Conservation (phyloP, 2,888 invertebrate genomes). For the Rutpela maculata region DNA sequence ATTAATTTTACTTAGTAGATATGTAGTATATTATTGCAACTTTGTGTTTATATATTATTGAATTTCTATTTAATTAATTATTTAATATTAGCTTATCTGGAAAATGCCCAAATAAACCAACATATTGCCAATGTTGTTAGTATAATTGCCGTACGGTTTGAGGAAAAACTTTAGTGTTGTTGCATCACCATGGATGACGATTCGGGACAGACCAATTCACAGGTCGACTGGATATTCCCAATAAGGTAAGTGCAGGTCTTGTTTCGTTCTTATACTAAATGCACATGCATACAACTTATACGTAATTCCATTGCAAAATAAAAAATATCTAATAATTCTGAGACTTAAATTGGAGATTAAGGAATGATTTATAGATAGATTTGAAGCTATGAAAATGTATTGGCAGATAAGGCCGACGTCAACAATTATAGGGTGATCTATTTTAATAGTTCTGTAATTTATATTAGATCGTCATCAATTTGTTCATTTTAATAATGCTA, state of each 20-base stretch:
- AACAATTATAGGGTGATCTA: background rate
- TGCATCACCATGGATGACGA: conserved; percentile 9
- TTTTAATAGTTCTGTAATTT: no score
- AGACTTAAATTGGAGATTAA: background rate
- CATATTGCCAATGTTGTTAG: background rate
- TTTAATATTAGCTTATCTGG: background rate
- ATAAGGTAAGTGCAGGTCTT: background rate
- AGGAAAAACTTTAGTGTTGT: background rate
- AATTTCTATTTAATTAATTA: background rate
- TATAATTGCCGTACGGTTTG: conserved; percentile 8
- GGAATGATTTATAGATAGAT: background rate
- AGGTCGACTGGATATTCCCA: conserved; percentile 16
- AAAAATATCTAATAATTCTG: background rate
- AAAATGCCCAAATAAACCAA: background rate
- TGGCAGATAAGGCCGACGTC: background rate
- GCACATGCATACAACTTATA: background rate
- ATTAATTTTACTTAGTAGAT: background rate
- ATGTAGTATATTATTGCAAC: background rate
- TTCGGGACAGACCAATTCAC: background rate
- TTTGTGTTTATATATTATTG: background rate
- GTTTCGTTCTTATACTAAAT: background rate
- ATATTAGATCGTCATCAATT: no score
- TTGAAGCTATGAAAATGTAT: no score
- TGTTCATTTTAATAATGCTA: no score
- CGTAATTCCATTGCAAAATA: no score